These are phyloP conservation scores for Chaetogeoica ovagalla DNA, from an alignment of 2,888 invertebrate genomes.

Conservation along the genomic window DNA sequence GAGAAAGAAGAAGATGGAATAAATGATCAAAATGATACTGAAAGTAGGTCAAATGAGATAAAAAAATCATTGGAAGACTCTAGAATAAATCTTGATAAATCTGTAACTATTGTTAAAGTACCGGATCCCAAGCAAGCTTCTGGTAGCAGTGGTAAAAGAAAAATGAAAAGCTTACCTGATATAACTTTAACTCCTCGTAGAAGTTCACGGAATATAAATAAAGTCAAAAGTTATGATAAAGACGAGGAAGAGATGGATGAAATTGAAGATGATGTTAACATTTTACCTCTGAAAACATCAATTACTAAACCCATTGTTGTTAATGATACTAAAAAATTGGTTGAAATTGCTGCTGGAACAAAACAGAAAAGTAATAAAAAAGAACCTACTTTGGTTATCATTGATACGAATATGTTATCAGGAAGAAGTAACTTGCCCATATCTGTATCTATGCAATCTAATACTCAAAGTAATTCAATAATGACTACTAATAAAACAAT, in stretches of 20 bases:
- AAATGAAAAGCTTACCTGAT: slow-evolving; percentile 45
- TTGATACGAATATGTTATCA: slow-evolving; percentile 74
- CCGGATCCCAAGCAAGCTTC: slow-evolving; percentile 42
- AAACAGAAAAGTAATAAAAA: slow-evolving; percentile 66
- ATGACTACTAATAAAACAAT: slow-evolving; percentile 20
- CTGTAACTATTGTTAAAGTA: slow-evolving; percentile 48
- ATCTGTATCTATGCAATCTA: slow-evolving; percentile 53
- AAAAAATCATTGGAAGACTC: slow-evolving; percentile 50
- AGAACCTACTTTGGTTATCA: slow-evolving; percentile 76
- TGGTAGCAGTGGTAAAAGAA: slow-evolving; percentile 36
- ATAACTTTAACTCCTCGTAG: slow-evolving; percentile 61
- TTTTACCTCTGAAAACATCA: slow-evolving; percentile 58
- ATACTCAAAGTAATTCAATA: slow-evolving; percentile 21
- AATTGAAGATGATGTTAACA: slow-evolving; percentile 44
- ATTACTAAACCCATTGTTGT: slow-evolving; percentile 67
- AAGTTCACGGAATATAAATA: slow-evolving; percentile 66
- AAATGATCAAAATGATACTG: slow-evolving; percentile 43
- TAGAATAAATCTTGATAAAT: slow-evolving; percentile 45
- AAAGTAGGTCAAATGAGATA: slow-evolving; percentile 47
- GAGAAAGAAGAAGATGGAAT: slow-evolving; percentile 12
- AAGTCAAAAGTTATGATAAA: slow-evolving; percentile 62
- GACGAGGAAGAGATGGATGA: slow-evolving; percentile 58
- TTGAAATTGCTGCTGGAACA: slow-evolving; percentile 71
- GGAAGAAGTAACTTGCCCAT: slow-evolving; percentile 66
- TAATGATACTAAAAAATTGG: slow-evolving; percentile 72